Conservation (phyloP, 2,113 vertebrate species). For the Himantopus leucocephalus region DNA sequence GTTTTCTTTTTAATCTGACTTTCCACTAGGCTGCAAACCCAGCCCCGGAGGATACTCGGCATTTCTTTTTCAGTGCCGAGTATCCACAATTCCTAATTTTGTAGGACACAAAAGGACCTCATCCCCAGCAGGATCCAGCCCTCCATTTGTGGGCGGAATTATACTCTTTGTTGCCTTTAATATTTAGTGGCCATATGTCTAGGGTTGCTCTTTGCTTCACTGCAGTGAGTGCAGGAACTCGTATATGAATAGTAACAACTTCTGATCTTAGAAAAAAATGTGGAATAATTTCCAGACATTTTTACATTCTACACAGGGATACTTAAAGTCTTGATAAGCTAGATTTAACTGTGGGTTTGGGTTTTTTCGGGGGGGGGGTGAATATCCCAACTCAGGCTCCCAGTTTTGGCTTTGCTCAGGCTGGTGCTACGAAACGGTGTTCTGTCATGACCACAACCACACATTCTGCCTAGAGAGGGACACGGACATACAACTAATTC, state of each 20-base stretch:
- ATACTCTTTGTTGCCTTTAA: background rate
- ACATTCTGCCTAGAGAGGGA: background rate
- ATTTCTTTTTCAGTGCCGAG: background rate
- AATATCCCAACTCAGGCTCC: background rate
- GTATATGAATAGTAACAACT: background rate
- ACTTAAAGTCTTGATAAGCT: background rate
- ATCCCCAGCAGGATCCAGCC: background rate
- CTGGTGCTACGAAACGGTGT: background rate
- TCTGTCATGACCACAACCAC: background rate
- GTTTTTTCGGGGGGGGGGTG: rapidly evolving
- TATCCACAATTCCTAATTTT: background rate
- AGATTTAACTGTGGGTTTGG: background rate
- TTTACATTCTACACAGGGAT: background rate
- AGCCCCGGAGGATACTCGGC: background rate
- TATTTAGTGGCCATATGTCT: background rate
- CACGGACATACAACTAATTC: background rate
- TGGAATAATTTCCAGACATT: background rate
- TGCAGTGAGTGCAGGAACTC: background rate
- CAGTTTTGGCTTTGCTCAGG: background rate
- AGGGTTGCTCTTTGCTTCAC: background rate
- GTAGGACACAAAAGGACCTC: background rate
- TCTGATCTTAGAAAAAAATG: background rate
- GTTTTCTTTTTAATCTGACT: background rate
- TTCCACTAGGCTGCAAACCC: background rate
- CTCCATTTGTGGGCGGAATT: background rate